Conservation (phyloP, 2,797 vertebrate genomes). For the Enteromius mattozi region DNA sequence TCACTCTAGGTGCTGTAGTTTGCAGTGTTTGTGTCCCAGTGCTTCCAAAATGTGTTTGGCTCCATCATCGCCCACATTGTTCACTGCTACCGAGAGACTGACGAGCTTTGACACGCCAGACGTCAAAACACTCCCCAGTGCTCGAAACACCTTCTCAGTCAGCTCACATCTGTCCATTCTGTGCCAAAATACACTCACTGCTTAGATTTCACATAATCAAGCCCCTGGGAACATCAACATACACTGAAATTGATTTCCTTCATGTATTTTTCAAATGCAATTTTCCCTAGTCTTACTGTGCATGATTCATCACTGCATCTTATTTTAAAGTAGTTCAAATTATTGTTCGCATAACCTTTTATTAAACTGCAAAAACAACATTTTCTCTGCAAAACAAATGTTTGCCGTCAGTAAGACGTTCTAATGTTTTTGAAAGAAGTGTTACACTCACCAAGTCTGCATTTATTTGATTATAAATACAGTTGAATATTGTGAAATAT, state of each 20-base stretch:
- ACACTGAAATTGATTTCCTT: no score
- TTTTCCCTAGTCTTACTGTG: no score
- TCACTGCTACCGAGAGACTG: slow-evolving; percentile 80
- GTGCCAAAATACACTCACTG: slow-evolving; percentile 19
- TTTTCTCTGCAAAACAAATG: background rate
- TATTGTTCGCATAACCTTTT: background rate
- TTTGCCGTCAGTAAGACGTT: background rate
- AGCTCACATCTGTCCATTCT: slow-evolving; percentile 82
- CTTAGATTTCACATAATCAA: background rate
- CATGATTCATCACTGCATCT: no score
- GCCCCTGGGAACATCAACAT: no score
- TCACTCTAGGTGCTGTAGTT: slow-evolving; percentile 85
- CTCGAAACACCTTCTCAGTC: slow-evolving; percentile 73
- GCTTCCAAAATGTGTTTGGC: slow-evolving; percentile 79
- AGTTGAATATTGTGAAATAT: background rate
- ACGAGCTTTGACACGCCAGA: slow-evolving; percentile 73
- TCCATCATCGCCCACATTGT: slow-evolving; percentile 77
- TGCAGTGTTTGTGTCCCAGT: slow-evolving; percentile 77
- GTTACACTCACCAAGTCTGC: background rate
- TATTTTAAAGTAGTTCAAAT: no score
- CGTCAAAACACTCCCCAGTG: slow-evolving; percentile 73
- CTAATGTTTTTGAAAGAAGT: background rate
- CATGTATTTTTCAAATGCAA: no score
- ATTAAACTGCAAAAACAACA: background rate
- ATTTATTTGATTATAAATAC: no score